phyloP scores from a whole-genome alignment of 2,797 vertebrate genomes.

The Iguana delicatissima region DNA sequence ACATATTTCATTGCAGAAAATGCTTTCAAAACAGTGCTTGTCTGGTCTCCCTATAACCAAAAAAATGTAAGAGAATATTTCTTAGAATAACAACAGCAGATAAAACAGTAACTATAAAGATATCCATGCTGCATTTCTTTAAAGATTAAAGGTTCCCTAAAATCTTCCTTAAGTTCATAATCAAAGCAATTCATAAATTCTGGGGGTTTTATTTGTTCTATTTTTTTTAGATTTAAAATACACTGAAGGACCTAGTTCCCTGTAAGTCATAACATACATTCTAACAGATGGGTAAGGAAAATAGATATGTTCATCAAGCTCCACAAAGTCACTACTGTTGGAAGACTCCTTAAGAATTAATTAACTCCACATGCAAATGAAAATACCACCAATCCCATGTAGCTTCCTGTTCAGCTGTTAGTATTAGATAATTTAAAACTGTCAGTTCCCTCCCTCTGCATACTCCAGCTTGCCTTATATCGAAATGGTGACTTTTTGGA shows the following conservation, averaged over 20 bases:
- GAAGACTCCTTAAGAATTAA: constrained; percentile 24
- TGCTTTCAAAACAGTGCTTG: not conserved
- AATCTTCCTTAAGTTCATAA: not conserved
- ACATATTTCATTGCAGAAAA: not conserved
- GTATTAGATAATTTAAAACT: not conserved
- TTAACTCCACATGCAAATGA: constrained; percentile 29
- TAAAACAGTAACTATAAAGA: not conserved
- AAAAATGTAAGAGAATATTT: not conserved
- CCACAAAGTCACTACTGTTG: constrained; percentile 19
- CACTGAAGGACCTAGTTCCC: not conserved
- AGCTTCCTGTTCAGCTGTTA: constrained; percentile 10
- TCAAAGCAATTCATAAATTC: not conserved
- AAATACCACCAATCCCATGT: not conserved
- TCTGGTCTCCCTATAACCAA: not conserved
- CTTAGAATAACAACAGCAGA: not conserved
- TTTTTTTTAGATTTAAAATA: not conserved
- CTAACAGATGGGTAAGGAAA: constrained; percentile 1
- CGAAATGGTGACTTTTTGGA: not conserved
- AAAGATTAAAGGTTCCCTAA: not conserved
- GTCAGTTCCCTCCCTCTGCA: not conserved
- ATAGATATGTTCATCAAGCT: not conserved
- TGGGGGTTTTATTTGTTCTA: not conserved
- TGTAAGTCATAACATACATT: constrained; percentile 23
- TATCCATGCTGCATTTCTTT: not conserved
- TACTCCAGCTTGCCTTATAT: not conserved